Evolutionary conservation across 1,140 invertebrate species (phyloP).

Genomic region (Subanguina moxae): DNA sequence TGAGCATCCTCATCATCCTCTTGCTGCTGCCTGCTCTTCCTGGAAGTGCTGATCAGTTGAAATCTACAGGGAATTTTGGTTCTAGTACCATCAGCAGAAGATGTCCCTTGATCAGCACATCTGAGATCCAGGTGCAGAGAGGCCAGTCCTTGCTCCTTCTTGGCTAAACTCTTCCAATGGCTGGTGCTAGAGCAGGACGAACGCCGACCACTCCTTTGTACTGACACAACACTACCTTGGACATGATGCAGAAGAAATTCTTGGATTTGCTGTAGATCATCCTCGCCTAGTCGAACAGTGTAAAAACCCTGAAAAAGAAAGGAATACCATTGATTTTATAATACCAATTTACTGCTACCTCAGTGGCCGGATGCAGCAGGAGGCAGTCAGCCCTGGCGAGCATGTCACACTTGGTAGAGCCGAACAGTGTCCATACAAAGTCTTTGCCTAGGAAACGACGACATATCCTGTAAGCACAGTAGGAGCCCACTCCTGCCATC

Average conservation of each 20-base stretch:
- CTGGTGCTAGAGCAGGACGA: not conserved
- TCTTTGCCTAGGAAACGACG: slow-evolving; percentile 34
- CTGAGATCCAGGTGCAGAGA: too few relatives aligned
- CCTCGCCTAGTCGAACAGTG: slow-evolving; percentile 5
- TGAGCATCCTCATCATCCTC: slow-evolving; percentile 4
- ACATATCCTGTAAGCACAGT: slow-evolving; percentile 48
- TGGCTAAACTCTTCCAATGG: not conserved
- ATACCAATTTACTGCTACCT: slow-evolving; percentile 10
- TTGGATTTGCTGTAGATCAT: slow-evolving; percentile 5
- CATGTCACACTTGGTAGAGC: slow-evolving; percentile 36
- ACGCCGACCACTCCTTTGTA: not conserved
- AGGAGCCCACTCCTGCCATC: slow-evolving; percentile 46
- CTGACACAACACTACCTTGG: not conserved
- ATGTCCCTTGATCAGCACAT: too few relatives aligned
- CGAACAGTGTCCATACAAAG: slow-evolving; percentile 46
- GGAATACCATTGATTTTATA: not conserved
- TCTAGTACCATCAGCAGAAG: too few relatives aligned
- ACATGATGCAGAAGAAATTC: not conserved
- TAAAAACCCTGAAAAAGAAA: slow-evolving; percentile 11
- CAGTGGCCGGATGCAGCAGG: slow-evolving; percentile 39
- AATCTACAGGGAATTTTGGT: too few relatives aligned
- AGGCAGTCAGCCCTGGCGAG: slow-evolving; percentile 40
- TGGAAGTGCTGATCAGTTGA: not conserved
- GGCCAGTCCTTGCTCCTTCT: not conserved
- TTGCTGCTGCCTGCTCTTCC: not conserved